Base-by-base conservation (phyloP, 1,140 invertebrate genomes). In the Drosophila nasuta region DNA sequence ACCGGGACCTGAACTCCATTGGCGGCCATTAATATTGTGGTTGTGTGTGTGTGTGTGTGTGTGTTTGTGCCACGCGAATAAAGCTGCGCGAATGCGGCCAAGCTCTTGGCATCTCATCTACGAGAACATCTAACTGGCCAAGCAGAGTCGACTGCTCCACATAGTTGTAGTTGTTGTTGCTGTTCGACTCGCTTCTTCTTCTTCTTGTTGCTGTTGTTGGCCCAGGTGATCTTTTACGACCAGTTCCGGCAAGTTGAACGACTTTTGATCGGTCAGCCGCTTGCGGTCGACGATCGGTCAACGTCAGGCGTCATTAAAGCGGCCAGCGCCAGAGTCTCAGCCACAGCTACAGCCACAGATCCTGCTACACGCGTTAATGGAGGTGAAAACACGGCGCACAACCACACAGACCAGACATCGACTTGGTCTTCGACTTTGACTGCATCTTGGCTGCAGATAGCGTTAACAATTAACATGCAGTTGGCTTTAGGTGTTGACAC, bases 211-310 rank as follows among this genome's bases (percentile, higher is more conserved):
- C 20, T 58, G 35, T 28, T 48, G 30, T 70, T 45, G 41, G 73
- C 77, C 83, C 77, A 87, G 79, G 82, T 87, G 83, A 88, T 88
- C 83, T 88, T 80, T 89, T 88, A 89, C 83, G 85, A 88, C 83
- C 83, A 88, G 83, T 88, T 88, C 83, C 83, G 83, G 83, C 83
- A 88, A 89, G 85, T 89, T 88, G 85, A 88, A 88, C 85, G 85
- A 88, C 85, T 88, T 89, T 88, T 88, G 85, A 88, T 89, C 85
- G 85, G 68, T 88, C 85, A 82, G 77, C 71, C 80, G 81, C 88
- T 88, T 89, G 85, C 85, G 85, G 85, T 88, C 85, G 85, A 88
- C 85, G 85, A 88, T 88, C 85, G 85, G 85, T 88, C 85, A 88
- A 88, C 85, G 85, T 88, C 85, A 86, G 79, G 82, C 82, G 69